Conservation (phyloP, 2,797 vertebrate genomes). For the Silurus lanzhouensis region DNA sequence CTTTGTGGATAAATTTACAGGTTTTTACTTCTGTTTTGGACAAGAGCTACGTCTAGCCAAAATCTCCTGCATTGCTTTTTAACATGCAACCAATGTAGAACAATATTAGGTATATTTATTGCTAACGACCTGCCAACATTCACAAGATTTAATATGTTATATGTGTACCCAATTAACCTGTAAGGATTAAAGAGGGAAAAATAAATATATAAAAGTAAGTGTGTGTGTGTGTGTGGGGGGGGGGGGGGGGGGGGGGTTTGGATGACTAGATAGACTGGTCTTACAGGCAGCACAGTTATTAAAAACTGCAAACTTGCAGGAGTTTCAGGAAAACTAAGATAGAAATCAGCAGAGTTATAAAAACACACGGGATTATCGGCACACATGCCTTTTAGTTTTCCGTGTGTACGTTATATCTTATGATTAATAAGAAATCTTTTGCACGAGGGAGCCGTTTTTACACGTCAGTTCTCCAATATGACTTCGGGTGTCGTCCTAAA, state of each 20-base stretch:
- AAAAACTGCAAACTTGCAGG: not conserved
- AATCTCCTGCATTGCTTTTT: no score
- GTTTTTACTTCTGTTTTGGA: not conserved
- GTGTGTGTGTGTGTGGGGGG: no score
- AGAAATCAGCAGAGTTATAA: constrained; percentile 20
- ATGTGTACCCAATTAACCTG: no score
- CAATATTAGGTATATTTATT: no score
- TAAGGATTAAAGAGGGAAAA: no score
- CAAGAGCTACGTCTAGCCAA: not conserved
- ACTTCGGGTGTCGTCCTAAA: not conserved
- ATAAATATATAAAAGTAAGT: no score
- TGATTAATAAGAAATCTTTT: not conserved
- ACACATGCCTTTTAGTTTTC: not conserved
- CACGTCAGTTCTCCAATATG: not conserved
- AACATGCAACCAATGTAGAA: no score
- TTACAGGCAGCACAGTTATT: not conserved
- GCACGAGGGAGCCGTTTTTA: no score
- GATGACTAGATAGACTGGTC: not conserved
- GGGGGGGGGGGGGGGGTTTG: no score
- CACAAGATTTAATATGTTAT: no score
- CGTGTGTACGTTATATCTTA: no score
- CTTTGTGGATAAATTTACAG: not conserved
- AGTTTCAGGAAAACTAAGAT: constrained; percentile 8
- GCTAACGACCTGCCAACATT: no score
- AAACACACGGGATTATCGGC: not conserved